Evolutionary conservation across 2,797 vertebrate species (phyloP).

Genomic region (Parauchenoglanis punctatus): DNA sequence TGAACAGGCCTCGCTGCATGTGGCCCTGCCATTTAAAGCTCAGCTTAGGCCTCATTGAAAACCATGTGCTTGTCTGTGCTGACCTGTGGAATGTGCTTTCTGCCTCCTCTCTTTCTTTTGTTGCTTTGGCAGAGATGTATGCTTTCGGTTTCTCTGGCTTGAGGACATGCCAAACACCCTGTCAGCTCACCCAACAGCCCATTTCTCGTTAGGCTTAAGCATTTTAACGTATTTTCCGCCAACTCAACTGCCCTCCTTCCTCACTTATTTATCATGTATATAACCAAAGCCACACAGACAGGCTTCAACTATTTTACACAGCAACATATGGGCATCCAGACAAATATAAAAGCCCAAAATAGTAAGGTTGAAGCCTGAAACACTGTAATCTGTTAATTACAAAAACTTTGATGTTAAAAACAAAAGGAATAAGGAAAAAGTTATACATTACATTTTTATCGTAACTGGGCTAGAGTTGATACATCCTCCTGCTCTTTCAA

Average conservation of each 20-base stretch:
- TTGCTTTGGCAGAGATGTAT: slow-evolving; percentile 43
- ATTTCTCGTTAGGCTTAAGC: slow-evolving; percentile 49
- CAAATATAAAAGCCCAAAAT: background rate
- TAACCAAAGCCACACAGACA: background rate
- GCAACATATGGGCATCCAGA: background rate
- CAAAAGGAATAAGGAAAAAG: background rate
- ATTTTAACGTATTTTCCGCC: slow-evolving; percentile 54
- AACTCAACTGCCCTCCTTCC: slow-evolving; percentile 14
- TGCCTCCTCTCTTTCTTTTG: slow-evolving; percentile 25
- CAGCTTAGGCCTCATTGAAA: slow-evolving; percentile 48
- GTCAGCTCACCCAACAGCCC: slow-evolving; percentile 49
- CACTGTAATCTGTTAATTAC: background rate
- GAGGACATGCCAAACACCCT: slow-evolving; percentile 50
- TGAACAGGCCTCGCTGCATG: slow-evolving; percentile 46
- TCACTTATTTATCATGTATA: background rate
- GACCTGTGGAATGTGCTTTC: slow-evolving; percentile 54
- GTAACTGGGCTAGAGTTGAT: background rate
- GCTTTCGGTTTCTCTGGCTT: slow-evolving; percentile 42
- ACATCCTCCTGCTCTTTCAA: background rate
- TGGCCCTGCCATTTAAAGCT: slow-evolving; percentile 49
- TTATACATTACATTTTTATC: background rate
- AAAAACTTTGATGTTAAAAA: background rate
- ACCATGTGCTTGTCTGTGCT: slow-evolving; percentile 46
- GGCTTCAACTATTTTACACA: background rate
- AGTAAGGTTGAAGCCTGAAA: background rate